These are phyloP conservation scores for Propithecus coquereli DNA, from an alignment of 2,113 vertebrate species.

Conservation along the genomic window DNA sequence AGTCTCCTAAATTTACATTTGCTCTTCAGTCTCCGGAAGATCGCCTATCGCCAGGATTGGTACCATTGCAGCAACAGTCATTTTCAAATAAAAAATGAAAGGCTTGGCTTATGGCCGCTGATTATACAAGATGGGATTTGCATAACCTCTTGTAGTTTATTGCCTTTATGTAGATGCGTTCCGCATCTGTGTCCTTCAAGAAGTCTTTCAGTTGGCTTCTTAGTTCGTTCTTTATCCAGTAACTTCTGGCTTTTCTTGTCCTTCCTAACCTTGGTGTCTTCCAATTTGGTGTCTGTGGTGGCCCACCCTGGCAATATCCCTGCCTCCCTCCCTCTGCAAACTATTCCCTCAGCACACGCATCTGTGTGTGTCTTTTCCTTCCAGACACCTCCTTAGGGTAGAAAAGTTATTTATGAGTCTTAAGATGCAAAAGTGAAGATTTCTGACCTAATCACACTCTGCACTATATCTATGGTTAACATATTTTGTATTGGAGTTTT, in stretches of 20 bases:
- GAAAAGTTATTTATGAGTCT: not conserved
- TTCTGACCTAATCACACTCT: not conserved
- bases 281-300: not conserved
- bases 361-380: not conserved
- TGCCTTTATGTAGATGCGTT: too few relatives aligned
- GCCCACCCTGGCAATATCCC: not conserved
- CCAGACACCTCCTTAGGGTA: not conserved
- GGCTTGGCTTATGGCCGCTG: fast-evolving
- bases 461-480: fast-evolving
- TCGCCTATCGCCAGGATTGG: not conserved
- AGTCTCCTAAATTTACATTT: not conserved
- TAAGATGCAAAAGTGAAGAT: not conserved
- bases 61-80: not conserved
- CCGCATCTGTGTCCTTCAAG: not conserved
- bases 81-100: not conserved
- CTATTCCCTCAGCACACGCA: not conserved
- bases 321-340: not conserved
- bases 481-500: not conserved
- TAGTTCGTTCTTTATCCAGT: not conserved
- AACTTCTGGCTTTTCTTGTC: not conserved
- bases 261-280: not conserved
- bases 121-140: not conserved
- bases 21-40: not conserved
- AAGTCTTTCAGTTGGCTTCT: not conserved
- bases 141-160: not conserved